phyloP scores from a whole-genome alignment of 2,888 invertebrate genomes.

The Archips crataeganus region DNA sequence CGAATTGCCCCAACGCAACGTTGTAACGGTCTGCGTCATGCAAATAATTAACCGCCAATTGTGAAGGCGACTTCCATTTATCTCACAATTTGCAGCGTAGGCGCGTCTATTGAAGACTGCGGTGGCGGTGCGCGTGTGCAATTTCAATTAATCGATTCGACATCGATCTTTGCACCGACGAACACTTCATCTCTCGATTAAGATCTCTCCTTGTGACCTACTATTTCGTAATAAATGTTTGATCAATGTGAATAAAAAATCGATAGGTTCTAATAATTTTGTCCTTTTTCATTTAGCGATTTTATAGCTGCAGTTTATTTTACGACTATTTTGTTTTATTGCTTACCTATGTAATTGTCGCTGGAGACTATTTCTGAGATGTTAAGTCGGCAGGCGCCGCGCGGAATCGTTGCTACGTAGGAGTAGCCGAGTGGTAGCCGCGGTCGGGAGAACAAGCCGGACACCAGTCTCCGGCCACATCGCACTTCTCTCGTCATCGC shows the following conservation, averaged over 20 bases:
- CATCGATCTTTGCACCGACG: constrained; percentile 82
- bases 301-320: constrained; percentile 24
- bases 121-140: constrained; percentile 70
- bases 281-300: constrained; percentile 30
- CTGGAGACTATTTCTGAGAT: constrained; percentile 93
- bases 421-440: constrained; percentile 94
- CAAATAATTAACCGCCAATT: constrained; percentile 82
- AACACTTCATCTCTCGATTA: constrained; percentile 78
- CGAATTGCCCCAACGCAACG: constrained; percentile 23
- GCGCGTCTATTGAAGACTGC: constrained; percentile 79
- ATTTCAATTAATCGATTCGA: constrained; percentile 82
- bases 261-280: constrained; percentile 18
- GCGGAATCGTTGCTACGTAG: constrained; percentile 93
- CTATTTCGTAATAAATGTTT: constrained; percentile 54
- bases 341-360: constrained; percentile 93
- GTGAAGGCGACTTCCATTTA: constrained; percentile 78
- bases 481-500: constrained; percentile 66
- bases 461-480: constrained; percentile 89
- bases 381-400: constrained; percentile 94
- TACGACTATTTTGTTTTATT: constrained; percentile 9
- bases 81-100: constrained; percentile 80
- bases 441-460: constrained; percentile 94
- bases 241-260: constrained; percentile 31
- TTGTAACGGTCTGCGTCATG: constrained; percentile 65
- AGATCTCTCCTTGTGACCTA: constrained; percentile 65